Evolutionary conservation across 2,888 invertebrate genomes (phyloP).

Genomic region (Drosophila mulleri): DNA sequence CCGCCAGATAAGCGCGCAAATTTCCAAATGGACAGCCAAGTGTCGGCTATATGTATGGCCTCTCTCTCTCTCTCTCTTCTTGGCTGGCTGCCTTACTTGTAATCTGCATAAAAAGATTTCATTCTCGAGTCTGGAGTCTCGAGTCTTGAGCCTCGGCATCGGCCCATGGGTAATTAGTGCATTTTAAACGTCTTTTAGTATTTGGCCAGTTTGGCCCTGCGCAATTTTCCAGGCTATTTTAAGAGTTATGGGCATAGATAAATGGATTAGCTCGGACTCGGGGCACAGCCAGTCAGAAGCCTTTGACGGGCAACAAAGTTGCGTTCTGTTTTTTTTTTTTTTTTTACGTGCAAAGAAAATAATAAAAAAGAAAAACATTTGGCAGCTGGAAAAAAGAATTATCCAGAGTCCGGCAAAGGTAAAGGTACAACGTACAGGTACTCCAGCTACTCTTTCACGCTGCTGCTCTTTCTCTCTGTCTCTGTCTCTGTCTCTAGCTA

Average conservation of each 20-base stretch:
- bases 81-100: constrained; percentile 32
- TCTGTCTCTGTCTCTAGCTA: constrained; percentile 31
- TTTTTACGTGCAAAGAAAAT: constrained; percentile 30
- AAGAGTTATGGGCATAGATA: constrained; percentile 83
- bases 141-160: constrained; percentile 14
- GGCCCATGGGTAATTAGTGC: constrained; percentile 76
- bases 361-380: constrained; percentile 35
- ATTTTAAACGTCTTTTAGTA: constrained; percentile 81
- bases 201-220: constrained; percentile 69
- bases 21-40: constrained; percentile 78
- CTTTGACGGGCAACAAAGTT: constrained; percentile 76
- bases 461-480: background rate
- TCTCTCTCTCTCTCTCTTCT: constrained; percentile 25
- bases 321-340: constrained; percentile 25
- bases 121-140: constrained; percentile 48
- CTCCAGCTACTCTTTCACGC: constrained; percentile 8
- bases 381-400: constrained; percentile 47
- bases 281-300: constrained; percentile 29
- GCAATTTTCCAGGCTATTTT: constrained; percentile 80
- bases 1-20: constrained; percentile 78
- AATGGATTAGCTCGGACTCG: constrained; percentile 73
- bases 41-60: constrained; percentile 46
- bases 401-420: constrained; percentile 13
- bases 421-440: constrained; percentile 1
- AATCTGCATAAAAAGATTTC: constrained; percentile 69